Evolutionary conservation across 64 coral and sea anemone genomes (phyloP).

Genomic region (Acropora tenuis): DNA sequence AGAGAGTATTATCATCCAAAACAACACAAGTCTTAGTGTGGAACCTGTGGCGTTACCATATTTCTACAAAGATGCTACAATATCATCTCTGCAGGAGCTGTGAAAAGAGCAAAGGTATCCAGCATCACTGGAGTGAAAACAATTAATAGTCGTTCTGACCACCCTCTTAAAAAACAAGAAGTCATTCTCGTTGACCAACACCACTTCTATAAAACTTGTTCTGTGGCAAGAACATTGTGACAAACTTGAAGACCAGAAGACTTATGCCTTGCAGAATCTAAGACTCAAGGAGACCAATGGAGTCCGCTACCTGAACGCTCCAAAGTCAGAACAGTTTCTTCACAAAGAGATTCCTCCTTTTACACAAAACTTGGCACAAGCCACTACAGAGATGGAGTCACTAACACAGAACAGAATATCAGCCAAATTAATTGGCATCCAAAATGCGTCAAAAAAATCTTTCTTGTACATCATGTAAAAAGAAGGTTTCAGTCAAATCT

Average conservation of each 20-base stretch:
- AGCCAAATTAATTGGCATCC: conserved; percentile 47
- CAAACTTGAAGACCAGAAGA: conserved; percentile 28
- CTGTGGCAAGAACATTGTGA: conserved; percentile 53
- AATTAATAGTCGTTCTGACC: no score
- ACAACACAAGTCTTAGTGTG: no score
- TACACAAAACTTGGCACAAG: conserved; percentile 47
- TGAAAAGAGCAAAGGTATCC: conserved; percentile 2
- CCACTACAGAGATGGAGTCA: conserved; percentile 57
- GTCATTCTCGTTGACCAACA: no score
- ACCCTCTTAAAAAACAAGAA: no score
- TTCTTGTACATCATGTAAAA: conserved; percentile 49
- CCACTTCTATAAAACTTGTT: no score
- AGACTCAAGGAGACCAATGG: conserved; percentile 44
- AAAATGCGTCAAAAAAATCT: conserved; percentile 26
- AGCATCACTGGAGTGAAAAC: no score
- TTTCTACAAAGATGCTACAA: conserved; percentile 44
- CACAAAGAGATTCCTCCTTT: conserved; percentile 37
- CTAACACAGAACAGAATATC: conserved; percentile 27
- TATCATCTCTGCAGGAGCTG: conserved; percentile 45
- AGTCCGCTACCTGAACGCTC: conserved; percentile 41
- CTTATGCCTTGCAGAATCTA: conserved; percentile 3
- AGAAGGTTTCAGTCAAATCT: conserved; percentile 41
- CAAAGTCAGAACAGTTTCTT: conserved; percentile 48
- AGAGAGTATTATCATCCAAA: conserved; percentile 55
- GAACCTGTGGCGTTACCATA: conserved; percentile 55